Percentiles rank a stretch among this genome's conserved stretches.
Evolutionary conservation across 2,797 vertebrate species (phyloP).

Genomic region (Cephalopachus bancanus): DNA sequence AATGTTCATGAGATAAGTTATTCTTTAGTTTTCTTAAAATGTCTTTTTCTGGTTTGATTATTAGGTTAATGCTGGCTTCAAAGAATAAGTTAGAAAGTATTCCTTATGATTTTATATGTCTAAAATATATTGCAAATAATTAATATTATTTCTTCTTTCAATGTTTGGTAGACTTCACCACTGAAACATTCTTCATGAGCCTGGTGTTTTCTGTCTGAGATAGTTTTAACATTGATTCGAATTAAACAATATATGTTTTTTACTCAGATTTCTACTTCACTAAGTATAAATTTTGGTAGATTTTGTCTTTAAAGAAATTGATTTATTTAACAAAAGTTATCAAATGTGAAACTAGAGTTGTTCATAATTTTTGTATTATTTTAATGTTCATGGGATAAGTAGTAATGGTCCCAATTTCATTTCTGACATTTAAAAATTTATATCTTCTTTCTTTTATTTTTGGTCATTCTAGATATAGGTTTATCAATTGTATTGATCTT

Average conservation of each 20-base stretch:
- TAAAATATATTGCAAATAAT: background rate
- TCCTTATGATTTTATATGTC: background rate
- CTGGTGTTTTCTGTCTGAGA: background rate
- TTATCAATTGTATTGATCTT: background rate
- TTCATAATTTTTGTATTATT: background rate
- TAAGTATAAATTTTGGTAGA: background rate
- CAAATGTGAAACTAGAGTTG: background rate
- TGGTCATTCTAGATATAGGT: background rate
- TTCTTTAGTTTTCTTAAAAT: background rate
- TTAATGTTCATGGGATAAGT: background rate
- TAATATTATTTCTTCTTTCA: background rate
- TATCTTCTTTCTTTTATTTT: background rate
- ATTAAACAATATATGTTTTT: background rate
- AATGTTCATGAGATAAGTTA: background rate
- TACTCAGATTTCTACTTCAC: background rate
- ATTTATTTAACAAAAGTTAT: background rate
- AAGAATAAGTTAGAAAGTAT: background rate
- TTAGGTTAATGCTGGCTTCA: background rate
- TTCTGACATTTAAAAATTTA: background rate
- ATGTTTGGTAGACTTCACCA: background rate
- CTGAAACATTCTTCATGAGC: background rate
- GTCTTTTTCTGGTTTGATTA: background rate
- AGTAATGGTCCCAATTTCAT: background rate
- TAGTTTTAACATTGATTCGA: background rate
- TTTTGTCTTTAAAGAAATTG: background rate